Base-by-base conservation (phyloP, 1,140 invertebrate species). In the Drosophila guanche region DNA sequence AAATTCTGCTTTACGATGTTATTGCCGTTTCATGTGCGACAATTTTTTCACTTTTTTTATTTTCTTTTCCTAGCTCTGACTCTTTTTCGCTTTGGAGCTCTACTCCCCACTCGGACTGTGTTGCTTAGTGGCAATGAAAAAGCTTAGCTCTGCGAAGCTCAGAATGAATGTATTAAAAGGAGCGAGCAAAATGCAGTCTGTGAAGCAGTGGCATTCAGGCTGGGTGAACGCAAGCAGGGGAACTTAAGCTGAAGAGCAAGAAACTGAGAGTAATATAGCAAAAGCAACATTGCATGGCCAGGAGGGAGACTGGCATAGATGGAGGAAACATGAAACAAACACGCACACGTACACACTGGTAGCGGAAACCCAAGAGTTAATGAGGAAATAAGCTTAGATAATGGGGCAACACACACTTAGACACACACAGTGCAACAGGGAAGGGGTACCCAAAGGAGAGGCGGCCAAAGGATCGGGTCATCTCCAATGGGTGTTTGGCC, bases 321-420 rank as follows among this genome's bases (percentile, higher is more conserved):
- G 66, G 56, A 62, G 48, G 25, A 61, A 37, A 33, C 43, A 65
- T 52, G 45, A 25, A n/a, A 52, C 20, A 33, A 25, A 33, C 16
- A 45, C 33, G 14, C 45, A 57, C 33, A 42, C 29, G 48, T 22
- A 25, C 16, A 14, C 41, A 20, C 14, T n/a, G 27, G 22, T 22
- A 4, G 23, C 12, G 33, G 33, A 41, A 51, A 42, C 33, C 51
- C 79, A 74, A 84, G 67, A 75, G 73, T 85, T 88, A 85, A 85
- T 85, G 81, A 85, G 81, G 73, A 85, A 85, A 85, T 85, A 85
- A 86, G 83, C 81, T 85, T 85, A 88, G 81, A 85, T 85, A 85
- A 85, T 86, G 69, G 61, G 73, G 47, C 73, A 60, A 29, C 27
- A 29, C 27, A 29, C 27, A 29, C 6, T 7, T 2, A 29, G 6